phyloP scores from a whole-genome alignment of 92 coral and sea anemone species.

The Zoanthus solanderi region DNA sequence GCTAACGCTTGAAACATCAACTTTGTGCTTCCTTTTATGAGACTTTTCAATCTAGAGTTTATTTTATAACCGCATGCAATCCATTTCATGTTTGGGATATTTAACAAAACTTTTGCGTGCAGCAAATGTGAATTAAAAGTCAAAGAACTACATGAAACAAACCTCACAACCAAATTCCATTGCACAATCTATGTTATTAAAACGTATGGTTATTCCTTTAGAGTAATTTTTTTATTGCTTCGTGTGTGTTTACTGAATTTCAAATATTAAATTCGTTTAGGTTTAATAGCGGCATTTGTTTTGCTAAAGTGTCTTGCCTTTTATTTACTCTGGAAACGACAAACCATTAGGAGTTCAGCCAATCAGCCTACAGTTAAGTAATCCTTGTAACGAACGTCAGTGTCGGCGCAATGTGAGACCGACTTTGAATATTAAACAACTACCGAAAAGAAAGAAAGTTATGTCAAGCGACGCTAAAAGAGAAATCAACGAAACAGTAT shows the following conservation, averaged over 20 bases:
- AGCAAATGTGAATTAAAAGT: background rate
- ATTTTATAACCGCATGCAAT: too few species aligned
- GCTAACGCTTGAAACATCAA: too few species aligned
- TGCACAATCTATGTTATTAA: background rate
- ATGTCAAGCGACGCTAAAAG: background rate
- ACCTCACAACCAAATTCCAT: background rate
- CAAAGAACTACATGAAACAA: background rate
- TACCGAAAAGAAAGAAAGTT: background rate
- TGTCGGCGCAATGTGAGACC: conserved; percentile 7
- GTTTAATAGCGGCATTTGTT: conserved; percentile 24
- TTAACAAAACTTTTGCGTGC: background rate
- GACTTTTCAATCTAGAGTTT: too few species aligned
- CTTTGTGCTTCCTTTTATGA: too few species aligned
- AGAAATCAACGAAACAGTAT: conserved; percentile 31
- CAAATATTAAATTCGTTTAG: background rate
- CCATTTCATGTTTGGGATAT: too few species aligned
- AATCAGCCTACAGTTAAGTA: conserved; percentile 22
- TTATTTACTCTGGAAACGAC: conserved; percentile 20
- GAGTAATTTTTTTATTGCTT: background rate
- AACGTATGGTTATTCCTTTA: background rate
- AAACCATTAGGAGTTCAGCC: conserved; percentile 20
- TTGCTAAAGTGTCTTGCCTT: conserved; percentile 3
- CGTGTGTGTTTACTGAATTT: conserved; percentile 28
- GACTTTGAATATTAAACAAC: conserved; percentile 28
- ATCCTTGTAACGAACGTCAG: conserved; percentile 44